Evolutionary conservation across 2,113 vertebrate species (phyloP).

Genomic region (Lophura nycthemera): DNA sequence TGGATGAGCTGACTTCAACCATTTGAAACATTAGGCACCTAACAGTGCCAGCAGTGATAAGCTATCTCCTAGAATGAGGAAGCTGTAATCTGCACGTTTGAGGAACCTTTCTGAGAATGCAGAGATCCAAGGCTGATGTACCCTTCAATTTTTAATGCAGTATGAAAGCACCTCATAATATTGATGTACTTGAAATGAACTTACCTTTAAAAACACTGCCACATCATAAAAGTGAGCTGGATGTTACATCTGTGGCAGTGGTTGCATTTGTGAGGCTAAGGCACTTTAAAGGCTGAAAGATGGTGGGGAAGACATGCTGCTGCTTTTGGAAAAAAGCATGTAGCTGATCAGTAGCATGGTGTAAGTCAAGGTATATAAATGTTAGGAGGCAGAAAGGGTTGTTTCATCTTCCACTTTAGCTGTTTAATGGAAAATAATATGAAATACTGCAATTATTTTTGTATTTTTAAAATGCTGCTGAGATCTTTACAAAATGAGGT

Average conservation of each 20-base stretch:
- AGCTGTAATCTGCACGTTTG: background rate
- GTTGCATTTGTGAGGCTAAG: background rate
- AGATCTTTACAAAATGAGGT: background rate
- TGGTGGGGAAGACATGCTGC: background rate
- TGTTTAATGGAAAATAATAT: background rate
- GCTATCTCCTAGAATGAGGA: background rate
- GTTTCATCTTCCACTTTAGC: background rate
- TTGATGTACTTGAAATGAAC: background rate
- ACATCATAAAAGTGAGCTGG: background rate
- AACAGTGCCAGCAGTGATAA: accelerated
- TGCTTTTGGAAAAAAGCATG: accelerated
- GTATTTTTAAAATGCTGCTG: background rate
- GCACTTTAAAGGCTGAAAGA: background rate
- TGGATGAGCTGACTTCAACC: background rate
- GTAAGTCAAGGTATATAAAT: background rate
- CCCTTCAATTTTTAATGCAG: background rate
- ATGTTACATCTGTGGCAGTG: background rate
- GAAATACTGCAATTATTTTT: accelerated
- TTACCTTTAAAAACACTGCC: background rate
- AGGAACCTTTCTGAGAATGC: background rate
- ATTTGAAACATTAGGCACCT: background rate
- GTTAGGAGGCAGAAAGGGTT: background rate
- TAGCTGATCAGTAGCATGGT: accelerated
- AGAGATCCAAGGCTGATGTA: background rate
- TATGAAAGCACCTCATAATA: background rate